Evolutionary conservation across 2,797 vertebrate species (phyloP), one percentile per base, ranked within the genome.

Genomic region (Ctenopoma kingsleyae): DNA sequence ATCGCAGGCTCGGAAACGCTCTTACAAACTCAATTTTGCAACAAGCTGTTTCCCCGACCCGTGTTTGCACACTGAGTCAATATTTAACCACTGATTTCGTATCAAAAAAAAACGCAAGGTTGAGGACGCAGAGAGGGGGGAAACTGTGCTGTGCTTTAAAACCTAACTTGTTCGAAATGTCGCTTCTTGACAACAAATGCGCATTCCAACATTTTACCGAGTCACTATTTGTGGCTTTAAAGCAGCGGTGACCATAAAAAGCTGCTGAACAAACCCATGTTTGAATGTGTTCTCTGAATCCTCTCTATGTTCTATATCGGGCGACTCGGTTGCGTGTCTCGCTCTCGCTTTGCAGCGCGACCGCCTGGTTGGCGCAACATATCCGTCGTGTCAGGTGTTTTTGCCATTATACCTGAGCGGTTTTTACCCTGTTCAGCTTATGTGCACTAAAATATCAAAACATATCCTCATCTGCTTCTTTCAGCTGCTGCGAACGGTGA

Each of bases 51-150:
- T 80, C 76, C 30, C 23, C 13, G 47, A 54, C 25, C 63, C 57
- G 72, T 84, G 57, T 88, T 86, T 87, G 84, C 80, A 64, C 77
- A 68, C 80, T 78, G 81, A 76, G 87, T 92, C 77, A 92, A 93
- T 92, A 89, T 92, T 92, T 92, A 93, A 92, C 90, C 76, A 85
- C 56, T 49, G 52, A 77, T 80, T 76, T 76, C 27, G 30, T 44
- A 50, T 67, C 77, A 8, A 32, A 32, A 32, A 32, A 27, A n/a
- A 71, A 76, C 63, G 65, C 66, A 20, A 74, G 61, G 69, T 61
- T 82, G 70, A 63, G 52, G 59, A 43, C 58, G 16, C 62, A 27
- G 49, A 43, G 30, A 41, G 17, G 30, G 16, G 27, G 11, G 41
- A 41, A 15, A 32, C 40, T 1, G 27, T 35, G 35, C 47, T 6